A percentile compares a stretch with the other conserved stretches of the same genome.
Conservation (phyloP, 1,140 invertebrate species). For the Ceratitis capitata region DNA sequence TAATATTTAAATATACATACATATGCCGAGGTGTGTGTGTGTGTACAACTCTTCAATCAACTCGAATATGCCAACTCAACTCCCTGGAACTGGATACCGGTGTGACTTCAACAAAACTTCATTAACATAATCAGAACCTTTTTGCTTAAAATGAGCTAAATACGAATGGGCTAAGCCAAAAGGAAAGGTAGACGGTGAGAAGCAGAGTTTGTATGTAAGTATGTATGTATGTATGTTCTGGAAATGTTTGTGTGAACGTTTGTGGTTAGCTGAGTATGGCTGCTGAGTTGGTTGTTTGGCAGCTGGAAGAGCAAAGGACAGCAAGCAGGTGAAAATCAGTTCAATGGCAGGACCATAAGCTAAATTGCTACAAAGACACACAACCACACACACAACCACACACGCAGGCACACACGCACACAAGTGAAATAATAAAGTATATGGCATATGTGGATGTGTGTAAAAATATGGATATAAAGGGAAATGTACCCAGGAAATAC, state of each 20-base stretch:
- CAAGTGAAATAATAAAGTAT: too few species aligned
- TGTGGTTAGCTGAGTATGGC: not conserved
- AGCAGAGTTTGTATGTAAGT: too few species aligned
- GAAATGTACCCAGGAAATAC: not conserved
- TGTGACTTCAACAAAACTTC: not conserved
- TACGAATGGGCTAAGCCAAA: not conserved
- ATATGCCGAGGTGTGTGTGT: not conserved
- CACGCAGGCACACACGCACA: too few species aligned
- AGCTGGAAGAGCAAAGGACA: too few species aligned
- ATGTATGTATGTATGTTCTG: not conserved
- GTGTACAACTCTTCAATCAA: not conserved
- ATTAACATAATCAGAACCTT: conserved; percentile 32
- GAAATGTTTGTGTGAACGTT: not conserved
- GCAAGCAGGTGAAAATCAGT: not conserved
- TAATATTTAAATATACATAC: not conserved
- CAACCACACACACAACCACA: too few species aligned
- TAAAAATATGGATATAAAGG: too few species aligned
- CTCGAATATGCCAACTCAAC: not conserved
- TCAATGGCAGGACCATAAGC: not conserved
- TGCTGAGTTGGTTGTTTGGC: not conserved
- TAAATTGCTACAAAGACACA: not conserved
- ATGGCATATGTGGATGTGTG: too few species aligned
- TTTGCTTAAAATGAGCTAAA: not conserved
- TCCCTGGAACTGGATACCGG: not conserved
- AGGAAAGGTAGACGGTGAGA: too few species aligned